Percentiles rank a stretch among this genome's conserved stretches.
Conservation (phyloP, 2,888 invertebrate species). For the Hirtodrosophila confusa region DNA sequence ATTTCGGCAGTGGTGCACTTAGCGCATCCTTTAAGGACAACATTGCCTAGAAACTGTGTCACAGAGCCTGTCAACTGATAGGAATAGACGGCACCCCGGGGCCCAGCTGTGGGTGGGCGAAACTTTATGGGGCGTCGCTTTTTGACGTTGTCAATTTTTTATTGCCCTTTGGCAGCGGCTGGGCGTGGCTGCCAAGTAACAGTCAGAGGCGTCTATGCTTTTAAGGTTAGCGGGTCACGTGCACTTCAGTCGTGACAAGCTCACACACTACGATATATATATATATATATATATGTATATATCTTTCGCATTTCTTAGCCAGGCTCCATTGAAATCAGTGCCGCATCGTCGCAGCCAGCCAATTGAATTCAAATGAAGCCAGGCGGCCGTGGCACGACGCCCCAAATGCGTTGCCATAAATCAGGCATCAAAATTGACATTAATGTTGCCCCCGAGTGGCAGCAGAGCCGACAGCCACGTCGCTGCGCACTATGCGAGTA, state of each 20-base stretch:
- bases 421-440: constrained; percentile 77
- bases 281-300: constrained; percentile 1
- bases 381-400: constrained; percentile 43
- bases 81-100: constrained; percentile 22
- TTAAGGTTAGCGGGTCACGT: constrained; percentile 78
- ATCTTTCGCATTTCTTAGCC: constrained; percentile 10
- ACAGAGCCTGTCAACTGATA: constrained; percentile 33
- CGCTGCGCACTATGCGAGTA: not conserved
- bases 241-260: constrained; percentile 53
- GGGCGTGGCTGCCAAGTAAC: constrained; percentile 4
- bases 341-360: constrained; percentile 43
- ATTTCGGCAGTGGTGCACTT: constrained; percentile 49
- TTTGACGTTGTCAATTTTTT: constrained; percentile 70
- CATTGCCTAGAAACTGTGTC: constrained; percentile 29
- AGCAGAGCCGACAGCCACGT: constrained; percentile 2
- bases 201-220: constrained; percentile 23
- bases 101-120: not conserved
- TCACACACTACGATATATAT: not conserved
- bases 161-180: constrained; percentile 67
- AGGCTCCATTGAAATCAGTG: constrained; percentile 44
- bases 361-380: constrained; percentile 78
- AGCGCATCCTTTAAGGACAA: constrained; percentile 37
- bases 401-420: constrained; percentile 71
- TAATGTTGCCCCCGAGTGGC: constrained; percentile 64
- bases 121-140: constrained; percentile 26